Evolutionary conservation across 2,797 vertebrate species (phyloP).

Genomic region (Meriones psammophilus): DNA sequence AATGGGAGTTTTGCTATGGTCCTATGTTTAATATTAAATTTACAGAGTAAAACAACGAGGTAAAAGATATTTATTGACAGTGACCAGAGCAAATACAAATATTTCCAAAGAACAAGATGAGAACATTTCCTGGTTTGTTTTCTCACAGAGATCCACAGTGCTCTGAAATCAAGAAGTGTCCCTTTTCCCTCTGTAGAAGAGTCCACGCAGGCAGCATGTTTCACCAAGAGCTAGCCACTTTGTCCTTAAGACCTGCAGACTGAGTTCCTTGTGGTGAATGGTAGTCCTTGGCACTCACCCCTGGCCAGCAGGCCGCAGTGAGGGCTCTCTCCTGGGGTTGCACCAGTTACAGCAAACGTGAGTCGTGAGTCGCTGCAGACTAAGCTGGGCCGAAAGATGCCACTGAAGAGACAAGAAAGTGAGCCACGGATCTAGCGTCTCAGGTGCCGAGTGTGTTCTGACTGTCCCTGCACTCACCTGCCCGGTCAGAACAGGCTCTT

Average conservation of each 20-base stretch:
- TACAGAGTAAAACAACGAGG: constrained; percentile 60
- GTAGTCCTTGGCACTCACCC: neutral
- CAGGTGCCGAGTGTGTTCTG: neutral
- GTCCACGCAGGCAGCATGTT: neutral
- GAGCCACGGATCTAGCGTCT: neutral
- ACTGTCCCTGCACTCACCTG: neutral
- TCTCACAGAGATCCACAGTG: neutral
- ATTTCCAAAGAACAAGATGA: constrained; percentile 75
- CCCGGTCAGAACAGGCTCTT: neutral
- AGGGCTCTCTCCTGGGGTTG: neutral
- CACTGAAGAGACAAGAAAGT: neutral
- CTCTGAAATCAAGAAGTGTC: constrained; percentile 51
- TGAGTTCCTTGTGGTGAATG: neutral
- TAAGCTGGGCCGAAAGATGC: neutral
- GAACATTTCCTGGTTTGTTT: constrained; percentile 72
- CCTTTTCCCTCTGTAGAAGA: constrained; percentile 47
- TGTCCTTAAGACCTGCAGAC: constrained; percentile 11
- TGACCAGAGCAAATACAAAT: constrained; percentile 72
- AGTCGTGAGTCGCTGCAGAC: neutral
- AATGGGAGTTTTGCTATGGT: neutral
- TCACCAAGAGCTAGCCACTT: neutral
- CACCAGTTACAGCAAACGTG: neutral
- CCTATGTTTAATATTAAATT: constrained; percentile 61
- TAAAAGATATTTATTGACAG: constrained; percentile 83
- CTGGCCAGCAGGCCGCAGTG: neutral